Evolutionary conservation across 2,113 vertebrate genomes (phyloP).

Genomic region (Leucoraja erinaceus): DNA sequence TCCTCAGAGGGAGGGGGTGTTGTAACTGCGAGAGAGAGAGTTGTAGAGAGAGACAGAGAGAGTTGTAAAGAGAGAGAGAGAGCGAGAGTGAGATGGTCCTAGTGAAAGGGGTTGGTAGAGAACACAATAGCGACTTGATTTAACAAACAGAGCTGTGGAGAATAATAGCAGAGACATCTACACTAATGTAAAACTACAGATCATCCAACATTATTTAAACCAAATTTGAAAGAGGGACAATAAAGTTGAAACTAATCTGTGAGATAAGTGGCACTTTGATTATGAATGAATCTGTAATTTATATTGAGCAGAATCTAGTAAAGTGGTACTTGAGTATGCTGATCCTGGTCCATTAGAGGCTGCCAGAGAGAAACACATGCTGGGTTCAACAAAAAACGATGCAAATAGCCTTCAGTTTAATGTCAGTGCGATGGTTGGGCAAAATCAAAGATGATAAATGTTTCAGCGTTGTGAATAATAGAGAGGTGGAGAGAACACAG

Average conservation of each 20-base stretch:
- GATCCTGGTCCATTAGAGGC: not conserved
- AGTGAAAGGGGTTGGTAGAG: not conserved
- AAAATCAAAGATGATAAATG: constrained; percentile 20
- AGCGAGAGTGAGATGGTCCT: not conserved
- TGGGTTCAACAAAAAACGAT: constrained; percentile 13
- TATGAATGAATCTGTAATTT: constrained; percentile 4
- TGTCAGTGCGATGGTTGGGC: not conserved
- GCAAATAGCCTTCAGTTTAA: not conserved
- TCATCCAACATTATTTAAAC: not conserved
- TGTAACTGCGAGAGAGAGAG: no score
- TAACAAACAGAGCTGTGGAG: not conserved
- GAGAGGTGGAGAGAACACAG: not conserved
- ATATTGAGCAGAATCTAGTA: not conserved
- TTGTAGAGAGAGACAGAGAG: no score
- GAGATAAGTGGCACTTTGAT: constrained; percentile 14
- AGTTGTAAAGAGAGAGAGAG: no score
- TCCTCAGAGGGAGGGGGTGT: no score
- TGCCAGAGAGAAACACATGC: not conserved
- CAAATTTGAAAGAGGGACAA: not conserved
- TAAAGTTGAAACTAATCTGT: constrained; percentile 8
- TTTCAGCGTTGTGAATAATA: constrained; percentile 10
- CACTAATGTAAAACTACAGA: not conserved
- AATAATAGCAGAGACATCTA: not conserved
- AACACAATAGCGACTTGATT: not conserved
- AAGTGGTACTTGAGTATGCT: not conserved